Percentiles rank a stretch among this genome's conserved stretches.
phyloP scores from a whole-genome alignment of 2,113 vertebrate genomes.

The Urocolius indicus region DNA sequence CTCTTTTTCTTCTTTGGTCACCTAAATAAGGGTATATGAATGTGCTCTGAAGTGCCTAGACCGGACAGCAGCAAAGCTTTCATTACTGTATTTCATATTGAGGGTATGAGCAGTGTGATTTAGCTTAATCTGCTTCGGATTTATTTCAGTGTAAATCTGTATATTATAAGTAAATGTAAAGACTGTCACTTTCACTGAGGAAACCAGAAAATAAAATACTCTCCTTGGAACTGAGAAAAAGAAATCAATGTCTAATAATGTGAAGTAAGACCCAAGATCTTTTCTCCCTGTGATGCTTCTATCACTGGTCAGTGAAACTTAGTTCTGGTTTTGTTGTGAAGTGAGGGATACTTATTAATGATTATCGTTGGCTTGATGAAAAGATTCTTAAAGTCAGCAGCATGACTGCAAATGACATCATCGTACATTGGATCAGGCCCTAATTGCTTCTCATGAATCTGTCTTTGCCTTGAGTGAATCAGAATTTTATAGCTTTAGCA shows the following conservation, averaged over 20 bases:
- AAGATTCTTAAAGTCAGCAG: constrained; percentile 11
- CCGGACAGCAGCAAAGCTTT: background rate
- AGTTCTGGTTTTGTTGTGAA: background rate
- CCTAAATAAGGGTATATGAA: background rate
- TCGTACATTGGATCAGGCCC: background rate
- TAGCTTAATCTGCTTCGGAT: background rate
- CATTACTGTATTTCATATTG: background rate
- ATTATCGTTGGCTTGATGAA: background rate
- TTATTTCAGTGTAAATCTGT: background rate
- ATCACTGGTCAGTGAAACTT: background rate
- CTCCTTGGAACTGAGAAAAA: background rate
- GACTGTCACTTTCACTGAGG: background rate
- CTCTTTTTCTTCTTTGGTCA: background rate
- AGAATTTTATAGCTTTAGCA: constrained; percentile 54
- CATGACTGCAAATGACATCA: constrained; percentile 22
- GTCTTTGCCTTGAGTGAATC: constrained; percentile 37
- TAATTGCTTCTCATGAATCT: constrained; percentile 43
- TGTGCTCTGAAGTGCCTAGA: background rate
- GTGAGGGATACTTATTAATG: background rate
- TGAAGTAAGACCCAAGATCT: background rate
- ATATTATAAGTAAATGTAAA: background rate
- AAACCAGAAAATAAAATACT: background rate
- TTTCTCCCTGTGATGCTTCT: background rate
- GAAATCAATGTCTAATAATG: background rate
- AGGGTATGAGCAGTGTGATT: background rate